Evolutionary conservation across 64 coral and sea anemone species (phyloP), one percentile per base, ranked within the genome.

Genomic region (Catalaphyllia jardinei): DNA sequence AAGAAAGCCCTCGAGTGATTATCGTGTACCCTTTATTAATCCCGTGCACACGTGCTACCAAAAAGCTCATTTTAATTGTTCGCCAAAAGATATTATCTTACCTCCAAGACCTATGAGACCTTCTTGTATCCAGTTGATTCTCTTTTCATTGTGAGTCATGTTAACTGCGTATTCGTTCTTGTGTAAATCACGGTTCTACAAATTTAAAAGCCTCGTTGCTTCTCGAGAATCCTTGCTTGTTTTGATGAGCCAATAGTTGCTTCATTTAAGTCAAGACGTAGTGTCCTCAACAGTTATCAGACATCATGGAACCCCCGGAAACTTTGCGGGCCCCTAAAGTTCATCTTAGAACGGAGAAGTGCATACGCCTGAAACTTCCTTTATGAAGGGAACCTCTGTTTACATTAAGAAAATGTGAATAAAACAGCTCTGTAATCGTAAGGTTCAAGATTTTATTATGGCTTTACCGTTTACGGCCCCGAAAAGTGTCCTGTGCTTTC

Each of bases 81-180:
- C 38, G 4, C 2, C 38, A 55, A 14, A 55, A 8, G 4, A 24
- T 30, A 79, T 15, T 49, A 50, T 12, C 54, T 76, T 87, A 96
- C 94, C 94, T 87, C 94, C 94, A 73, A 96, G 83, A 9, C 94
- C 94, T 65, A 96, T 96, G 25, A 96, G 80, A 22, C 94, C 94
- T 77, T 96, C 94, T 67, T 96, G 88, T 79, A 96, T 77, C 94
- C 94, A 96, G 33, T 91, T 67, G 9, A 96, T 96, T 74, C 94
- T 96, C 67, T 81, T 96, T 72, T 96, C 91, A 77, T 96, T 96
- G 82, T 96, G 94, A 42, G 94, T 96, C 94, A 96, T 96, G 42
- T 8, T 71, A 67, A 67, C n/a, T 67, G 64, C 25, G 22, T 4
- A 25, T 25, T 67, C 20, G 52, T 0, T 54, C 64, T 67, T 0